A percentile compares a stretch with the other conserved stretches of the same genome.
Conservation (phyloP, 1,140 invertebrate genomes). For the Papilio aristodemus region DNA sequence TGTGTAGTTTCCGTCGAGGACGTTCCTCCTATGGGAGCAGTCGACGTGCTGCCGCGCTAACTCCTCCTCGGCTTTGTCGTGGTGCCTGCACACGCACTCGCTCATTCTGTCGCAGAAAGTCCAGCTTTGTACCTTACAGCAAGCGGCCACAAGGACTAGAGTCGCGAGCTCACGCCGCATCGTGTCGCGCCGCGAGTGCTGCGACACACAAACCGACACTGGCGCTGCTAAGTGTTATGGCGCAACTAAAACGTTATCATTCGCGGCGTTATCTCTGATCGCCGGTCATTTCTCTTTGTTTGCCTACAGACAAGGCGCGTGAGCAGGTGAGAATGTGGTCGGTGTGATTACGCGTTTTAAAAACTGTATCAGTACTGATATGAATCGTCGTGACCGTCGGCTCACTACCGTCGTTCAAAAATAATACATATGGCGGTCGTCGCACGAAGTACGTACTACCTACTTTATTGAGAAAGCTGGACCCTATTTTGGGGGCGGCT, state of each 20-base stretch:
- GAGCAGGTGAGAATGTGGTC: conserved; percentile 12
- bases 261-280: conserved; percentile 59
- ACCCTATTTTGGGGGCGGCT: too few species aligned
- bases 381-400: not conserved
- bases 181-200: conserved; percentile 37
- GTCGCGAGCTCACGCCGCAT: conserved; percentile 42
- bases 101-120: conserved; percentile 55
- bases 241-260: conserved; percentile 44
- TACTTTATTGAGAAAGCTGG: too few species aligned
- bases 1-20: conserved; percentile 45
- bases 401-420: not conserved
- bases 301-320: conserved; percentile 36
- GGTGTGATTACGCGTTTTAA: not conserved
- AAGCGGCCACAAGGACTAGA: conserved; percentile 42
- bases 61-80: conserved; percentile 49
- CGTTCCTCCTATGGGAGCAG: conserved; percentile 56
- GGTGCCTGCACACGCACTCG: conserved; percentile 52
- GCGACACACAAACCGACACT: conserved; percentile 38
- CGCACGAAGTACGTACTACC: too few species aligned
- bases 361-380: not conserved
- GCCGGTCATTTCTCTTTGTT: conserved; percentile 66
- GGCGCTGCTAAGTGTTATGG: conserved; percentile 34
- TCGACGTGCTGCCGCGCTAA: conserved; percentile 55
- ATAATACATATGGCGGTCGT: not conserved
- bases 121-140: conserved; percentile 41